Conservation (phyloP, 2,888 invertebrate species). For the Stenichneumon culpator region DNA sequence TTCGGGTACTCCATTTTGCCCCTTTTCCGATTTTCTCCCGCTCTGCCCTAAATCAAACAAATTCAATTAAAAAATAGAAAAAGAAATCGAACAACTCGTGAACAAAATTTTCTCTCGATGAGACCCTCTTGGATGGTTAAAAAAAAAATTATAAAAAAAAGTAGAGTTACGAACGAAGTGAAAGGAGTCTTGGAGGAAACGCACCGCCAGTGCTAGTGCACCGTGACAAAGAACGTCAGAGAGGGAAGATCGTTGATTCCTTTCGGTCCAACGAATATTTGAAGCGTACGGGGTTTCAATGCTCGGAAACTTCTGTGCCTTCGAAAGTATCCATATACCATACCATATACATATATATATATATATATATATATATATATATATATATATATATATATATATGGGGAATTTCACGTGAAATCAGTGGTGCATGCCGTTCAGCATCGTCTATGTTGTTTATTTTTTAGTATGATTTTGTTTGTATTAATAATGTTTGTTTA, state of each 20-base stretch:
- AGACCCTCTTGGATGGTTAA: neutral
- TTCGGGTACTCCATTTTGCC: too few species aligned
- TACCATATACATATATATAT: neutral
- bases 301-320: constrained; percentile 63
- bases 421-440: too few species aligned
- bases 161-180: neutral
- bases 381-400: neutral
- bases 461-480: too few species aligned
- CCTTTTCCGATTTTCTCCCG: too few species aligned
- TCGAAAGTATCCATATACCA: constrained; percentile 30
- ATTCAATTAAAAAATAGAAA: too few species aligned
- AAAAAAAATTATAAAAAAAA: neutral
- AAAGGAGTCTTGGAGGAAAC: constrained; percentile 15
- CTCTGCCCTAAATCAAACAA: too few species aligned
- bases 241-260: constrained; percentile 62
- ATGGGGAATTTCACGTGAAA: neutral
- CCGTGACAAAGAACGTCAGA: constrained; percentile 24
- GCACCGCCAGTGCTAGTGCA: neutral
- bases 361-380: neutral
- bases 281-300: constrained; percentile 65
- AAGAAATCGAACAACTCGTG: too few species aligned
- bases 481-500: too few species aligned
- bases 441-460: too few species aligned
- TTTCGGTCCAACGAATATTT: constrained; percentile 68
- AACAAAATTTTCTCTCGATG: neutral